A percentile compares a stretch with the other conserved stretches of the same genome.
These are phyloP conservation scores for Corvus cornix DNA, from an alignment of 2,113 vertebrate genomes.

Conservation along the genomic window DNA sequence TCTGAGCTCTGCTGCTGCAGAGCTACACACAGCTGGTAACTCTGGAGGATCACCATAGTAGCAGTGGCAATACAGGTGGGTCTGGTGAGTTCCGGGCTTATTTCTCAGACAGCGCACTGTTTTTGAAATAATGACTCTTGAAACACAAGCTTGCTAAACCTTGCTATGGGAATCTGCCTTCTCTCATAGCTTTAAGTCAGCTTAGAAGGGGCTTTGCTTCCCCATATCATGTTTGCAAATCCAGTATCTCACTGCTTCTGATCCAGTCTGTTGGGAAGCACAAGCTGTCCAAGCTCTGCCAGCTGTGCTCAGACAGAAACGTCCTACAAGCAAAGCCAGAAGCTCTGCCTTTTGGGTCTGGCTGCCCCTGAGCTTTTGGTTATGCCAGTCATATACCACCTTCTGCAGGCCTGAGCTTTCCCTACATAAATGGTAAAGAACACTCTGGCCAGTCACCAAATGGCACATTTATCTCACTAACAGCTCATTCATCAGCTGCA, in stretches of 20 bases:
- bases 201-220: background rate
- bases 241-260: background rate
- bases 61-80: no score
- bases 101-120: background rate
- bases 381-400: background rate
- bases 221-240: background rate
- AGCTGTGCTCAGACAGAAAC: background rate
- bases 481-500: background rate
- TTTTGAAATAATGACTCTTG: background rate
- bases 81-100: background rate
- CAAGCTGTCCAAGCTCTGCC: background rate
- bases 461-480: background rate
- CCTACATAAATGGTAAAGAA: background rate
- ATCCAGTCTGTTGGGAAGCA: background rate
- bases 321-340: background rate
- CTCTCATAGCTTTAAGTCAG: background rate
- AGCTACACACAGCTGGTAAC: background rate
- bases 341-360: background rate
- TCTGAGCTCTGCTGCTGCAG: background rate
- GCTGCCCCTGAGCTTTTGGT: background rate
- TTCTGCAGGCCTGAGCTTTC: background rate
- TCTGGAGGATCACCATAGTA: rapidly evolving
- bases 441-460: background rate
- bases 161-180: rapidly evolving
- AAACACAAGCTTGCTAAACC: background rate